Evolutionary conservation across 2,888 invertebrate genomes (phyloP), one percentile per base, ranked within the genome.

Genomic region (Homarus gammarus): DNA sequence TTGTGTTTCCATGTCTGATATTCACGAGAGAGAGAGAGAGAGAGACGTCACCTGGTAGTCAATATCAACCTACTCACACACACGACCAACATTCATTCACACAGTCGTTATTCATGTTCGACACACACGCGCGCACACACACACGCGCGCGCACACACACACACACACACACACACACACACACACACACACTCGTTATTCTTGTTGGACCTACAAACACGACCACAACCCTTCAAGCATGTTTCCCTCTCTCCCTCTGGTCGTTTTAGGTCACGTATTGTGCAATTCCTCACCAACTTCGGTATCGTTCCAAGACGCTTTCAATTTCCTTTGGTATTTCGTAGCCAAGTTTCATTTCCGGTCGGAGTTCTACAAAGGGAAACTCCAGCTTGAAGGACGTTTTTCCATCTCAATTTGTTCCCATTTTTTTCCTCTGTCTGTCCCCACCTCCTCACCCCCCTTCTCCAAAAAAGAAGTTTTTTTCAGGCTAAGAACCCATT

Each of bases 341-440:
- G 12, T 75, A n/a, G n/a, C 75, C 75, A 75, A 75, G 75, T 75
- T 44, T 75, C 75, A 75, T 75, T 75, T 75, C 75, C 75, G 40
- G 75, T 49, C 44, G 12, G 10, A 75, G 49, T 44, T 36, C 75
- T 44, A 75, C 75, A 75, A 40, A 75, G 44, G 44, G 44, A 15
- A 31, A 15, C 75, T 75, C 40, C 22, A n/a, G 27, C 49, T 75
- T n/a, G 75, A 49, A 12, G 27, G 22, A n/a, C 75, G 27, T 75
- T 75, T 75, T 75, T 75, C 75, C 75, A 49, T 44, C 40, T 49
- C 75, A 75, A 75, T 75, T 75, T 75, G 75, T 44, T 75, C 31
- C 44, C 18, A 44, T 6, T 75, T 75, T 75, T 40, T 27, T n/a
- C 36, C 36, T n/a, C 40, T 27, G 27, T 27, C n/a, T n/a, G n/a